phyloP scores from a whole-genome alignment of 2,113 vertebrate genomes.

The Gobio gobio region DNA sequence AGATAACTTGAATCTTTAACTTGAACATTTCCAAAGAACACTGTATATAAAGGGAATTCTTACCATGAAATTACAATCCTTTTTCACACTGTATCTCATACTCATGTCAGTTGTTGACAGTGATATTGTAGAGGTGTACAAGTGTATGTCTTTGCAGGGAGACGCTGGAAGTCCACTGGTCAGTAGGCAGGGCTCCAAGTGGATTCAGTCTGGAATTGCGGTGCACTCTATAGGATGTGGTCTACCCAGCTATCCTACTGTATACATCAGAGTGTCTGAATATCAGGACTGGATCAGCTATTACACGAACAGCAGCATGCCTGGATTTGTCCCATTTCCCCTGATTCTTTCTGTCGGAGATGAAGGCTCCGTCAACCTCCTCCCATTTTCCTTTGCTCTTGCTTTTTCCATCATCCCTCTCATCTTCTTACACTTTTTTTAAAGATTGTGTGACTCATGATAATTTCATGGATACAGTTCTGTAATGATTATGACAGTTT shows the following conservation, averaged over 20 bases:
- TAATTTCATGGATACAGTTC: neutral
- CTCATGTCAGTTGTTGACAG: too few relatives aligned
- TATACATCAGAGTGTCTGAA: conserved; percentile 77
- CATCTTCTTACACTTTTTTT: neutral
- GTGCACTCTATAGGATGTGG: conserved; percentile 81
- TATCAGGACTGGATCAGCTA: conserved; percentile 75
- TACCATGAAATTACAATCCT: too few relatives aligned
- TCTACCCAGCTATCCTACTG: conserved; percentile 78
- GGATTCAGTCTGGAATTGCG: conserved; percentile 80
- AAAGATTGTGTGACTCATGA: neutral
- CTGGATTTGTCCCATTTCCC: conserved; percentile 33
- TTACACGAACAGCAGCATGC: neutral
- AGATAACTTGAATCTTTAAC: too few relatives aligned
- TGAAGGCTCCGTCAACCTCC: neutral
- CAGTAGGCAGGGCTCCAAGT: conserved; percentile 69
- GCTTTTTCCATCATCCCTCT: neutral
- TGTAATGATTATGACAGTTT: neutral
- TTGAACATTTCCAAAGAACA: too few relatives aligned
- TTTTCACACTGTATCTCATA: too few relatives aligned
- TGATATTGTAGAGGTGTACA: neutral
- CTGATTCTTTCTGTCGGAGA: neutral
- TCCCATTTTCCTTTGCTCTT: neutral
- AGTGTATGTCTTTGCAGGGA: conserved; percentile 65
- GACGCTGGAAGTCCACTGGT: conserved; percentile 81
- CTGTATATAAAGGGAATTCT: too few relatives aligned